Evolutionary conservation across 2,888 invertebrate genomes (phyloP).

Genomic region (Nezara viridula): DNA sequence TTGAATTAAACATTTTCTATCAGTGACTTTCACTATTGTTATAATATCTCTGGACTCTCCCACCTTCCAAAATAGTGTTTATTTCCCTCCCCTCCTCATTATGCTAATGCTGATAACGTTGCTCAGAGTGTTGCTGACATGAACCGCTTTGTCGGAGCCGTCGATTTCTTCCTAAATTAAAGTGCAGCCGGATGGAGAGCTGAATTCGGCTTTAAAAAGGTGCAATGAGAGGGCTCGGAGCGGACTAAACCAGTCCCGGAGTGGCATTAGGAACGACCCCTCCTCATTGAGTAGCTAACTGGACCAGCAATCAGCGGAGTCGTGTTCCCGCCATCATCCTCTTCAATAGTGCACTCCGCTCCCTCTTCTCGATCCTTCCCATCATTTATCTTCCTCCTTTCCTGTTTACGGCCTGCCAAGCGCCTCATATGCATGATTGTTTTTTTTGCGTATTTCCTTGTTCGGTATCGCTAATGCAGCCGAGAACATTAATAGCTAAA

Average conservation of each 20-base stretch:
- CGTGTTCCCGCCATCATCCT: neutral
- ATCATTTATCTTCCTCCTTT: neutral
- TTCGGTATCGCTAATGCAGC: no score
- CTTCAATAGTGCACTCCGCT: conserved; percentile 4
- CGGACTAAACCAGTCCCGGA: neutral
- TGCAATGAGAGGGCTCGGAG: neutral
- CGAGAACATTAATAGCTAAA: no score
- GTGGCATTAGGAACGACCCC: neutral
- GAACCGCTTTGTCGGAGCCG: conserved; percentile 18
- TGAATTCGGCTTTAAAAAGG: conserved; percentile 19
- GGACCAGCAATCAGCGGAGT: conserved; percentile 19
- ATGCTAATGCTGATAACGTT: conserved; percentile 11
- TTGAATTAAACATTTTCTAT: neutral
- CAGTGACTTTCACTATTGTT: neutral
- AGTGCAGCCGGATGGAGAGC: neutral
- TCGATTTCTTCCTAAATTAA: neutral
- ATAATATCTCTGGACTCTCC: neutral
- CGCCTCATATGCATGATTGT: neutral
- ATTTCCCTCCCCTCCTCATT: neutral
- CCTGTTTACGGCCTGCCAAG: neutral
- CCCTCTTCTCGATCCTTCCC: neutral
- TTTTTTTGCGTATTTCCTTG: neutral
- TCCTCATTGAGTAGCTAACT: conserved; percentile 19
- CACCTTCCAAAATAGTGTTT: neutral
- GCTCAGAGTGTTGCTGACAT: neutral